Base-by-base conservation (phyloP, 2,888 invertebrate species). In the Caenorhabditis drosophilae region DNA sequence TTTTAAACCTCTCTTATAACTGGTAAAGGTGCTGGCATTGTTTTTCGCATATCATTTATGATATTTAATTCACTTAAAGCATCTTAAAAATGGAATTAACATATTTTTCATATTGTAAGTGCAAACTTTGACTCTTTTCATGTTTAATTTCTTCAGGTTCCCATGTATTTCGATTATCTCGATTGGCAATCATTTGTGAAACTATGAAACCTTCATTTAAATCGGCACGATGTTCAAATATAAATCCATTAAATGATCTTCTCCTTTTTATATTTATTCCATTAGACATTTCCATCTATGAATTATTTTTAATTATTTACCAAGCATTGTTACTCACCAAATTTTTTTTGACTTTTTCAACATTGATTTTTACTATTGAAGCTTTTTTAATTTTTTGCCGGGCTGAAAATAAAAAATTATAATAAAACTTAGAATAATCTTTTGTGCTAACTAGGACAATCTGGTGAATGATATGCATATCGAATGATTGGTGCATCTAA, bases 381-480 rank as follows among this genome's bases (percentile, higher is more conserved):
- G 16, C 16, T 4, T 34, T 26, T 40, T 31, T 16, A 18, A 35
- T 27, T 53, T 16, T 23, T 38, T 51, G 61, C 2, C 61, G 55
- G 22, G 61, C 61, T 62, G 52, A 31, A 60, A 45, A 35, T 46
- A 27, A 38, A 1, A 7, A 11, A 11, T 4, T 20, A 7, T 7
- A n/a, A 3, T 4, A 20, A 40, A 22, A 25, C 12, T 15, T 16
- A 7, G n/a, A 7, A 22, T 20, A 34, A 27, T 27, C n/a, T 36
- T n/a, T n/a, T 4, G 11, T 22, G 27, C 61, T 27, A 25, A 62
- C 56, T 58, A 0, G 63, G 63, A 36, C 63, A 63, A 36, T 63
- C 63, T 7, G 63, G 63, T 0, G 63, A 63, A 25, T 63, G 63
- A 31, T 63, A 63, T 25, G 57, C 57, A 41, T 50, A 63, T 22